Conservation (phyloP, 1,140 invertebrate species). For the Elysia chlorotica region DNA sequence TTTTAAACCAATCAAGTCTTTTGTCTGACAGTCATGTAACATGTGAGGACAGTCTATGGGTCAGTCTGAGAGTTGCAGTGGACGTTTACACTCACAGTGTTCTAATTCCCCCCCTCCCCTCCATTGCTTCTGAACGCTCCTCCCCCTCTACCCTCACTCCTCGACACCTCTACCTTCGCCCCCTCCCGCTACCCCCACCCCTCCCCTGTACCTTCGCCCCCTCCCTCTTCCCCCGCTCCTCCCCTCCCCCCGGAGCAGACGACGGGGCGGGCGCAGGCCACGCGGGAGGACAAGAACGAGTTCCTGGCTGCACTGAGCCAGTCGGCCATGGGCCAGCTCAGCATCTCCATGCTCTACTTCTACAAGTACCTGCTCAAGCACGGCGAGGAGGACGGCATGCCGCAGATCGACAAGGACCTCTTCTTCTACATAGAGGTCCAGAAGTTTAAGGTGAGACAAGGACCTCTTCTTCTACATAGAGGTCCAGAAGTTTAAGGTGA, state of each 20-base stretch:
- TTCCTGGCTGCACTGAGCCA: conserved; percentile 49
- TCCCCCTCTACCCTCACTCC: neutral
- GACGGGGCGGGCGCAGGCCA: conserved; percentile 51
- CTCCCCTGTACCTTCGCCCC: neutral
- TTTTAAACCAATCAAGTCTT: too few relatives aligned
- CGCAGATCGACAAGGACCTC: conserved; percentile 60
- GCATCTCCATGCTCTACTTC: conserved; percentile 55
- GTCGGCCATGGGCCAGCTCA: conserved; percentile 50
- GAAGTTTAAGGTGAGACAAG: conserved; percentile 62
- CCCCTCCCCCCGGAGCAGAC: conserved; percentile 20
- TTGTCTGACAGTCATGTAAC: too few relatives aligned
- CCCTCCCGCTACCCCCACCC: neutral
- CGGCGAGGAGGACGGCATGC: conserved; percentile 54
- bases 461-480: conserved; percentile 63
- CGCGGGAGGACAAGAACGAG: conserved; percentile 53
- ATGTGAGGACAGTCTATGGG: too few relatives aligned
- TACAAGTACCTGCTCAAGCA: conserved; percentile 60
- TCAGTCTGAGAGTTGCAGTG: too few relatives aligned
- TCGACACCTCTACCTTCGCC: neutral
- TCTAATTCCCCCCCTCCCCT: neutral
- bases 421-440: conserved; percentile 62
- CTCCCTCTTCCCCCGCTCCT: neutral
- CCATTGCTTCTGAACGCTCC: neutral
- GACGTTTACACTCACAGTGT: too few relatives aligned
- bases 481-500: conserved; percentile 61